These are phyloP conservation scores for Meda fulgida DNA, from an alignment of 2,797 vertebrate species.

Conservation along the genomic window DNA sequence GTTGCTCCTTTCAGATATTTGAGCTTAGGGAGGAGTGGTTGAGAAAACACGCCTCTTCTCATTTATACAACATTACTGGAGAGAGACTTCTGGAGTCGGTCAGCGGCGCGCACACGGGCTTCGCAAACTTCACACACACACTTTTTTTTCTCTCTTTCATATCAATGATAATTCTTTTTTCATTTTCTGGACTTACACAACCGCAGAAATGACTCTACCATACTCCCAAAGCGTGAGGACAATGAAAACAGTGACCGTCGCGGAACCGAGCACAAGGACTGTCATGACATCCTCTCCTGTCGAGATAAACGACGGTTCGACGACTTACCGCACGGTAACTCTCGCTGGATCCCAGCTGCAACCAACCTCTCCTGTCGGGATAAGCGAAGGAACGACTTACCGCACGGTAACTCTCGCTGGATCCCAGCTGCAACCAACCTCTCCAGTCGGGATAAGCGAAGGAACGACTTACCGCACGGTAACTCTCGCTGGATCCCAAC, in stretches of 20 bases:
- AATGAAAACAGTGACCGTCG: conserved; percentile 62
- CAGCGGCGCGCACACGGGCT: background rate
- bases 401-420: conserved; percentile 14
- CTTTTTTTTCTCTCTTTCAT: background rate
- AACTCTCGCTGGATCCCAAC: conserved; percentile 9
- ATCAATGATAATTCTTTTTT: background rate
- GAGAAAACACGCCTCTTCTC: conserved; percentile 13
- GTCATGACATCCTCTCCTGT: conserved; percentile 22
- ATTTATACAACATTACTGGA: conserved; percentile 15
- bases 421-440: conserved; percentile 36
- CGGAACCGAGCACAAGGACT: conserved; percentile 59
- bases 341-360: conserved; percentile 36
- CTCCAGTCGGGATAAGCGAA: conserved; percentile 26
- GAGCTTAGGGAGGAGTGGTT: background rate
- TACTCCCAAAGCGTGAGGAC: conserved; percentile 49
- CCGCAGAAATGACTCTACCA: conserved; percentile 54
- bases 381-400: conserved; percentile 41
- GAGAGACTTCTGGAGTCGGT: background rate
- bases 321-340: conserved; percentile 26
- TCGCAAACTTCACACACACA: background rate
- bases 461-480: conserved; percentile 43
- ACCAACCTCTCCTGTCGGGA: conserved; percentile 23
- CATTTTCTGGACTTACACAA: conserved; percentile 9
- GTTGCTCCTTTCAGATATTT: background rate
- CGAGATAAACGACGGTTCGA: conserved; percentile 31